Base-by-base conservation (phyloP, 2,113 vertebrate species). In the Semicossyphus pulcher region DNA sequence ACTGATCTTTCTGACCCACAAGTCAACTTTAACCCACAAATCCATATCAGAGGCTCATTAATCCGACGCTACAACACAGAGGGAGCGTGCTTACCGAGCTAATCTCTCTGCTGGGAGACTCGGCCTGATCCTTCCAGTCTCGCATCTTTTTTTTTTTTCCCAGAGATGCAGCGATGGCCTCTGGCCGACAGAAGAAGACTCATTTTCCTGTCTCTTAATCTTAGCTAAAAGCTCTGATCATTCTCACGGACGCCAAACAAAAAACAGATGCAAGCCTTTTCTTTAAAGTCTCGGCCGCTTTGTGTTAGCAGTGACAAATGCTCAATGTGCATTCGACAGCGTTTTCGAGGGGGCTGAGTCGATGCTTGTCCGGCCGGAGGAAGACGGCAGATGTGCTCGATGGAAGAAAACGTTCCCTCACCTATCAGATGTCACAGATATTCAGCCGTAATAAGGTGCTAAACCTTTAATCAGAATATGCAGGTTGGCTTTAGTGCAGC, bases 1-100 rank as follows among this genome's bases (percentile, higher is more conserved):
- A 10, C n/a, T 37, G 66, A 80, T 68, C 37, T 57, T 61, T 77
- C 10, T 74, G 64, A 86, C 68, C 74, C 57, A 52, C 5, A 12
- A 66, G 58, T 89, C 72, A 81, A 73, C 73, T 86, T 83, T 76
- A 76, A 67, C 61, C 75, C 62, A 63, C 53, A 81, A 78, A 68
- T 68, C 57, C 52, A 64, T 68, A 78, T 68, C 47, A 81, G 72
- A 74, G 59, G 16, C 32, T 39, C 54, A 81, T 85, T 79, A 75
- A 76, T 84, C 72, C 64, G 56, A 21, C 67, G 10, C 73, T 63
- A 72, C 71, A 51, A 34, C 70, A 57, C 68, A 37, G 49, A 76
- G 53, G 65, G 70, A 41, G 76, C 1, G 47, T n/a, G 47, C 65
- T 78, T 58, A 80, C 47, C 0, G 21, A 59, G 51, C 32, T 84